Conservation (phyloP, 2,888 invertebrate genomes). For the Vesta saturnalis region DNA sequence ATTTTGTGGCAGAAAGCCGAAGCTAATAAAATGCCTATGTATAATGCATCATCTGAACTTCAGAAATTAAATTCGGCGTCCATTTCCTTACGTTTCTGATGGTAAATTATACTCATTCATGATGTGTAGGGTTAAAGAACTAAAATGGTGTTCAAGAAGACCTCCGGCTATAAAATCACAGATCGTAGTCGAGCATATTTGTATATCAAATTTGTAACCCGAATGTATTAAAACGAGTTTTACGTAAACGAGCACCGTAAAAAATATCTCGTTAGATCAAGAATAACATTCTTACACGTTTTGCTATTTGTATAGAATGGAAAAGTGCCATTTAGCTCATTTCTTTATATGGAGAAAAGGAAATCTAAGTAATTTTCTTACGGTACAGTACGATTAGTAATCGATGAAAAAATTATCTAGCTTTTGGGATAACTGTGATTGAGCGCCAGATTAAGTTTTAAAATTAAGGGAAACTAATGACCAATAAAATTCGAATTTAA, state of each 20-base stretch:
- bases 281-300: constrained; percentile 21
- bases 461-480: constrained; percentile 8
- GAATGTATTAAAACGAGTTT: constrained; percentile 13
- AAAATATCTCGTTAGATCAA: constrained; percentile 14
- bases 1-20: constrained; percentile 24
- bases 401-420: too few species aligned
- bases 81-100: constrained; percentile 19
- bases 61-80: constrained; percentile 18
- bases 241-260: neutral
- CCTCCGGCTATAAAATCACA: constrained; percentile 17
- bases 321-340: constrained; percentile 18
- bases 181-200: constrained; percentile 7
- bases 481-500: neutral
- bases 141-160: constrained; percentile 16
- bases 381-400: too few species aligned
- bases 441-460: neutral
- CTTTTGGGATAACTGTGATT: too few species aligned
- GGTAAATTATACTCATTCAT: constrained; percentile 21
- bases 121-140: constrained; percentile 17
- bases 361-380: constrained; percentile 19
- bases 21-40: constrained; percentile 26
- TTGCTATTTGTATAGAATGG: constrained; percentile 12
- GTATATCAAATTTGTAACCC: constrained; percentile 16
- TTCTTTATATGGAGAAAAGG: constrained; percentile 15
- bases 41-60: constrained; percentile 10